phyloP scores from a whole-genome alignment of 2,888 invertebrate species.

The Selenia dentaria region DNA sequence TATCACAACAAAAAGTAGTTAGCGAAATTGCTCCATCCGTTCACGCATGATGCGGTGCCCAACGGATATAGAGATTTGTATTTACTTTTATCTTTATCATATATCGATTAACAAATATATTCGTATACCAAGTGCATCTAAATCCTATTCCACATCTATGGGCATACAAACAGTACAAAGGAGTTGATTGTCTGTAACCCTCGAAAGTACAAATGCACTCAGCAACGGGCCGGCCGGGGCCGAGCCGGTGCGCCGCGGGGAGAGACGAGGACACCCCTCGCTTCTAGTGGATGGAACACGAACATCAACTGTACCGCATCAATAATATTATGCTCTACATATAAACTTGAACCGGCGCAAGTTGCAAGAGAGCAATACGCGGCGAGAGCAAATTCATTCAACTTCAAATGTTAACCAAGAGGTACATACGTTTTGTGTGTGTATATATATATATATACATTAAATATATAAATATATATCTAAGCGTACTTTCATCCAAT shows the following conservation, averaged over 20 bases:
- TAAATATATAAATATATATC: no score
- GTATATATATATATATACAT: no score
- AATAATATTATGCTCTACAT: conserved; percentile 16
- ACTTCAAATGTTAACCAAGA: not conserved
- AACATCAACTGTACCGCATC: conserved; percentile 29
- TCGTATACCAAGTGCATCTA: not conserved
- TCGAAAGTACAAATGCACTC: conserved; percentile 12
- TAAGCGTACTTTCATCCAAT: no score
- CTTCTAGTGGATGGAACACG: conserved; percentile 10
- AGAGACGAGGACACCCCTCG: conserved; percentile 2
- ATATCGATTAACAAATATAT: not conserved
- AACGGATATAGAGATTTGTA: no score
- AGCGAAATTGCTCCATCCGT: no score
- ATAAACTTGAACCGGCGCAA: conserved; percentile 1
- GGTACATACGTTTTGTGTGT: no score
- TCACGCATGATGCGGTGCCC: no score
- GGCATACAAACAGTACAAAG: conserved; percentile 16
- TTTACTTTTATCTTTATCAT: no score
- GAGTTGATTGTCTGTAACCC: conserved; percentile 24
- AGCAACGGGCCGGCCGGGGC: conserved; percentile 1
- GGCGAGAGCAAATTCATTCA: not conserved
- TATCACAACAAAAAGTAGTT: no score
- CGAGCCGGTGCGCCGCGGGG: no score
- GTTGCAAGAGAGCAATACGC: conserved; percentile 5
- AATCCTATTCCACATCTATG: conserved; percentile 20